Percentiles rank a stretch among this genome's conserved stretches.
These are phyloP conservation scores for Hyles euphorbiae DNA, from an alignment of 1,140 invertebrate genomes.

Conservation along the genomic window DNA sequence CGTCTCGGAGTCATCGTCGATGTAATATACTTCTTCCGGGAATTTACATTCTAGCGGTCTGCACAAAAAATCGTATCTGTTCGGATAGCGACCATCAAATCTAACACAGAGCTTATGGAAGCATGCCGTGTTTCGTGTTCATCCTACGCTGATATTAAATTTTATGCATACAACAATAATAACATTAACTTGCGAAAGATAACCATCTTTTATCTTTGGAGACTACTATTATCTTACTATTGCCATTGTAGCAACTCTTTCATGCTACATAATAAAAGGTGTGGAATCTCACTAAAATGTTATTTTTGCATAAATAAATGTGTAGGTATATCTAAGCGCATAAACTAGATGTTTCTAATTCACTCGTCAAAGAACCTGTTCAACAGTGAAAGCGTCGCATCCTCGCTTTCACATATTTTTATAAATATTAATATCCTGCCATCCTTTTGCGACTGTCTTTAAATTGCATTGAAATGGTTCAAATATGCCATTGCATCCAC, in stretches of 20 bases:
- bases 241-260: too few species aligned
- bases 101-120: too few species aligned
- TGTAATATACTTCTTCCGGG: constrained; percentile 89
- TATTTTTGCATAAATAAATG: too few species aligned
- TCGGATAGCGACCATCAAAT: too few species aligned
- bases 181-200: too few species aligned
- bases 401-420: background rate
- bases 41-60: constrained; percentile 79
- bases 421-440: background rate
- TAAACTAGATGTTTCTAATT: background rate
- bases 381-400: constrained; percentile 2
- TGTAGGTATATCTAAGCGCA: background rate
- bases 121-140: too few species aligned
- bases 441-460: background rate
- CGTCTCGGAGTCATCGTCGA: constrained; percentile 90
- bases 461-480: background rate
- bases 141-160: too few species aligned
- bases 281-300: too few species aligned
- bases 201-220: too few species aligned
- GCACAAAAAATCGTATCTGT: constrained; percentile 25
- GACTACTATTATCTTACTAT: too few species aligned
- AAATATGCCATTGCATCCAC: background rate
- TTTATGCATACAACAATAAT: too few species aligned
- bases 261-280: too few species aligned
- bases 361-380: background rate